These are phyloP conservation scores for Bufotes viridis DNA, from an alignment of 2,797 vertebrate species.

Conservation along the genomic window DNA sequence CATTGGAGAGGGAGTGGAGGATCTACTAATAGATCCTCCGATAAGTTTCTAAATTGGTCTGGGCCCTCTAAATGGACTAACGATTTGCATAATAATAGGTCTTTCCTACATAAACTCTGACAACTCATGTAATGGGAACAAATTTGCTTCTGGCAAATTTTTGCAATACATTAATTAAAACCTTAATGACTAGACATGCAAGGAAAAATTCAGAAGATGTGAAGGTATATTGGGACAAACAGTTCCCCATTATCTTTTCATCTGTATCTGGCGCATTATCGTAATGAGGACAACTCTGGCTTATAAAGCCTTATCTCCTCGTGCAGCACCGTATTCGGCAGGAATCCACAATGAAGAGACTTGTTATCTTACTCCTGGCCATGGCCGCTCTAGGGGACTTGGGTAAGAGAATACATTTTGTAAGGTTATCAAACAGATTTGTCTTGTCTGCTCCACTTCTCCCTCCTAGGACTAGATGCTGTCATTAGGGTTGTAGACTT, in stretches of 20 bases:
- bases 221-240: too few relatives aligned
- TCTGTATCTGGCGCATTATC: background rate
- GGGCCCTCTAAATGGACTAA: too few relatives aligned
- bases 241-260: background rate
- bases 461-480: too few relatives aligned
- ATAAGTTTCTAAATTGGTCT: too few relatives aligned
- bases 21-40: too few relatives aligned
- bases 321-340: background rate
- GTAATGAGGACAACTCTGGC: background rate
- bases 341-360: background rate
- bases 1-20: too few relatives aligned
- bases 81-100: background rate
- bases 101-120: background rate
- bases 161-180: background rate
- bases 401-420: background rate
- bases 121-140: background rate
- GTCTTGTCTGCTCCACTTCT: too few relatives aligned
- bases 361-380: background rate
- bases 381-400: background rate
- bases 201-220: too few relatives aligned
- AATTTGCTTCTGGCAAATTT: background rate
- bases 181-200: background rate
- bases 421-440: background rate
- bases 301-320: background rate
- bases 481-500: too few relatives aligned